phyloP scores from a whole-genome alignment of 2,888 invertebrate genomes.

The Actias luna region DNA sequence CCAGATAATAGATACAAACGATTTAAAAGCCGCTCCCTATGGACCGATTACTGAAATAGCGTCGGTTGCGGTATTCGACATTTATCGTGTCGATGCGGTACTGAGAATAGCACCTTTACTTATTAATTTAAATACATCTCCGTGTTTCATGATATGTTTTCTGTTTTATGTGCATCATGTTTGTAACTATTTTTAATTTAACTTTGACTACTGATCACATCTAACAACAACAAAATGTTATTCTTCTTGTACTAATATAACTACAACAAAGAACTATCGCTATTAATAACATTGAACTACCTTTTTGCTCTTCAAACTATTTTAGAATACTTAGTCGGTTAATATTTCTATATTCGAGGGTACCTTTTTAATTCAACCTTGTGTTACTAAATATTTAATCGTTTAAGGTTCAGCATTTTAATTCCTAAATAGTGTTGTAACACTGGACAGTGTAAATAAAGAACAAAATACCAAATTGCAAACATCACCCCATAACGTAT shows the following conservation, averaged over 20 bases:
- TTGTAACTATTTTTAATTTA: not conserved
- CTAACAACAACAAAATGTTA: not conserved
- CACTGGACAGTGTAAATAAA: not conserved
- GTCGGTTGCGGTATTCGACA: slow-evolving; percentile 36
- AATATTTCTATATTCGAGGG: not conserved
- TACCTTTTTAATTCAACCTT: not conserved
- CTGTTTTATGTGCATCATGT: not conserved
- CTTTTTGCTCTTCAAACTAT: not conserved
- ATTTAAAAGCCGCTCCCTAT: slow-evolving; percentile 58
- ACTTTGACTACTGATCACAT: not conserved
- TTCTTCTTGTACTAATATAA: not conserved
- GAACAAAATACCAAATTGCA: not conserved
- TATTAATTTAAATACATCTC: not conserved
- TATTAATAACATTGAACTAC: not conserved
- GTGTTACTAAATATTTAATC: not conserved
- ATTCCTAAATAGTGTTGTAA: not conserved
- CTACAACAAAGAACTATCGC: not conserved
- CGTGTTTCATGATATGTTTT: not conserved
- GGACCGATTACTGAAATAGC: slow-evolving; percentile 48
- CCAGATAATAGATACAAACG: slow-evolving; percentile 60
- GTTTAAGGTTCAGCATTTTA: not conserved
- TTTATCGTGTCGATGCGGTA: slow-evolving; percentile 23
- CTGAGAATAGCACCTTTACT: not conserved
- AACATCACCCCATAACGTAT: not conserved
- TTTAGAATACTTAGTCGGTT: not conserved